Conservation (phyloP, 2,888 invertebrate genomes). For the Sipha maydis region DNA sequence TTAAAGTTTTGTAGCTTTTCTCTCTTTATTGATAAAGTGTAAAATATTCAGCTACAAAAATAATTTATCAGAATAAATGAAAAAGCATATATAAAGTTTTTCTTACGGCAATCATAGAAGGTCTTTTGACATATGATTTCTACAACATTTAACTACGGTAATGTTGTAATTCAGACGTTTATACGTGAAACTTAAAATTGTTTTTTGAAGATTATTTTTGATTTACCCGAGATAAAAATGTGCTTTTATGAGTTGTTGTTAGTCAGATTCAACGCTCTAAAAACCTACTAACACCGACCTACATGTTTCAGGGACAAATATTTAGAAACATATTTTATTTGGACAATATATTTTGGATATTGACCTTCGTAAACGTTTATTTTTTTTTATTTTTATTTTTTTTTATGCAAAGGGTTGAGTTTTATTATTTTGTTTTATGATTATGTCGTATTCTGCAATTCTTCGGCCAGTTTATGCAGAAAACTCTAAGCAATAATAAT, state of each 20-base stretch:
- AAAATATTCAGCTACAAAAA: no score
- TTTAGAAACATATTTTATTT: not conserved
- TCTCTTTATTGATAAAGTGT: no score
- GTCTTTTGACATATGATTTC: no score
- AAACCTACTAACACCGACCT: not conserved
- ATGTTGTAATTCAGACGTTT: no score
- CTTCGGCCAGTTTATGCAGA: conserved; percentile 1
- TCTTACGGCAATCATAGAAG: no score
- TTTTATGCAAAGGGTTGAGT: conserved; percentile 1
- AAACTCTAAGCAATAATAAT: conserved; percentile 11
- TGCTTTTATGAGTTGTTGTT: not conserved
- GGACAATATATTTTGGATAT: not conserved
- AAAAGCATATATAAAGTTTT: no score
- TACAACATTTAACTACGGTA: no score
- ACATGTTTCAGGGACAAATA: not conserved
- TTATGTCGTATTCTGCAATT: conserved; percentile 1
- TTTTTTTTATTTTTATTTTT: not conserved
- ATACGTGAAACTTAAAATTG: no score
- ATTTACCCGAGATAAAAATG: no score
- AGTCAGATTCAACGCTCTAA: not conserved
- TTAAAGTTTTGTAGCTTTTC: no score
- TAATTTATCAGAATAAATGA: no score
- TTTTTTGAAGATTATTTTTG: no score
- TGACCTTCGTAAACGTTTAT: conserved; percentile 21
- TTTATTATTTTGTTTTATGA: conserved; percentile 49